Percentiles rank a stretch among this genome's conserved stretches.
Conservation (phyloP, 64 coral and sea anemone species). For the Pocillopora verrucosa region DNA sequence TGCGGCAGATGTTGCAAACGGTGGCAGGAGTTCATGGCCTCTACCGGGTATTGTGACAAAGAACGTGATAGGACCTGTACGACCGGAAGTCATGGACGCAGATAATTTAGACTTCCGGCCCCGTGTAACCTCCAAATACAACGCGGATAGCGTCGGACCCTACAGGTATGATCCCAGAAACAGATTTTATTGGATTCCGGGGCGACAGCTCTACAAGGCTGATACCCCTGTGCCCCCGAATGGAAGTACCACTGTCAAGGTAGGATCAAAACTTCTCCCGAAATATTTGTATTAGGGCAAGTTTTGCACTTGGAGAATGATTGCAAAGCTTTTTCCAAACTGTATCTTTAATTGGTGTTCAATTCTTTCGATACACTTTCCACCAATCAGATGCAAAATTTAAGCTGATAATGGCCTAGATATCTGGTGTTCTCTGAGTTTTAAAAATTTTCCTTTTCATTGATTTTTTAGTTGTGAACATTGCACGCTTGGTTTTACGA, state of each 20-base stretch:
- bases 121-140: constrained; percentile 2
- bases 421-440: not conserved
- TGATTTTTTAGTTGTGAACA: too few species aligned
- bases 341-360: too few species aligned
- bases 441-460: too few species aligned
- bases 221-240: constrained; percentile 50
- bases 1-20: constrained; percentile 34
- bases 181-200: constrained; percentile 52
- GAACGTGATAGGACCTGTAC: constrained; percentile 13
- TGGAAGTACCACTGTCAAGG: constrained; percentile 41
- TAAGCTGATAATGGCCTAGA: not conserved
- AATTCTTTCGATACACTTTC: not conserved
- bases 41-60: not conserved
- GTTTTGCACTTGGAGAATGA: too few species aligned
- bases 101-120: constrained; percentile 60
- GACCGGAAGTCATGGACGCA: constrained; percentile 43
- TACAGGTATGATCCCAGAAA: constrained; percentile 16
- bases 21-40: constrained; percentile 10
- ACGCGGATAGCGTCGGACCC: constrained; percentile 6
- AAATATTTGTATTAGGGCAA: too few species aligned
- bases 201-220: constrained; percentile 49
- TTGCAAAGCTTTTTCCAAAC: too few species aligned
- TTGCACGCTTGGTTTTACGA: too few species aligned
- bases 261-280: not conserved
- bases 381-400: not conserved